Conservation (phyloP, 2,888 invertebrate genomes). For the Cryptophagus acutangulus region DNA sequence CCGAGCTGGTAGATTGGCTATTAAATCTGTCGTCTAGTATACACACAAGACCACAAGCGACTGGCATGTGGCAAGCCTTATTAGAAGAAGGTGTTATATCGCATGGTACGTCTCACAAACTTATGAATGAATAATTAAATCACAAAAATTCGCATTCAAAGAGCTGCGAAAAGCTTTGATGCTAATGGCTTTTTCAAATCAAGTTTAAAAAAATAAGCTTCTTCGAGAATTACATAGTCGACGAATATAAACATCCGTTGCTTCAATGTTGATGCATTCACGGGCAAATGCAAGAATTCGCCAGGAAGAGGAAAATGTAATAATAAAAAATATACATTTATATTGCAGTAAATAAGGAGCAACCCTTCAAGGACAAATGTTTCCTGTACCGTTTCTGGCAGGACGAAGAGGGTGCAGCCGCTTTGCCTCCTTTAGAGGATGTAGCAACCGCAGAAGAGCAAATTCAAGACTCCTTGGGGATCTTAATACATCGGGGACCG, state of each 20-base stretch:
- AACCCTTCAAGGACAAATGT: conserved; percentile 78
- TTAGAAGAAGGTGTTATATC: conserved; percentile 73
- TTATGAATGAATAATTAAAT: no score
- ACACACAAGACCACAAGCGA: conserved; percentile 64
- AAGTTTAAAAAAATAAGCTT: no score
- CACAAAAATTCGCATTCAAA: no score
- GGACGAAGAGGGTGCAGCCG: conserved; percentile 60
- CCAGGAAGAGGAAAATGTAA: no score
- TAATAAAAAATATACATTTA: background rate
- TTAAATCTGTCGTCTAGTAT: conserved; percentile 59
- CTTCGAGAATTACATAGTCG: no score
- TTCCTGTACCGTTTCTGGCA: conserved; percentile 76
- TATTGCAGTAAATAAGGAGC: conserved; percentile 64
- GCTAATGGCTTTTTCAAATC: no score
- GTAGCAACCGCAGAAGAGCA: conserved; percentile 63
- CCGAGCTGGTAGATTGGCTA: conserved; percentile 78
- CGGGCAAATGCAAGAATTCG: no score
- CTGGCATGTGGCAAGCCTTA: conserved; percentile 79
- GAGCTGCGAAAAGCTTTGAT: no score
- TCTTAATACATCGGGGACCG: conserved; percentile 66
- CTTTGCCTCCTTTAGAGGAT: conserved; percentile 55
- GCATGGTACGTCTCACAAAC: conserved; percentile 58
- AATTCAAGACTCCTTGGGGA: conserved; percentile 60
- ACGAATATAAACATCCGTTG: no score
- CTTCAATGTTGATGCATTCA: no score